Evolutionary conservation across 2,113 vertebrate species (phyloP).

Genomic region (Halichoerus grypus): DNA sequence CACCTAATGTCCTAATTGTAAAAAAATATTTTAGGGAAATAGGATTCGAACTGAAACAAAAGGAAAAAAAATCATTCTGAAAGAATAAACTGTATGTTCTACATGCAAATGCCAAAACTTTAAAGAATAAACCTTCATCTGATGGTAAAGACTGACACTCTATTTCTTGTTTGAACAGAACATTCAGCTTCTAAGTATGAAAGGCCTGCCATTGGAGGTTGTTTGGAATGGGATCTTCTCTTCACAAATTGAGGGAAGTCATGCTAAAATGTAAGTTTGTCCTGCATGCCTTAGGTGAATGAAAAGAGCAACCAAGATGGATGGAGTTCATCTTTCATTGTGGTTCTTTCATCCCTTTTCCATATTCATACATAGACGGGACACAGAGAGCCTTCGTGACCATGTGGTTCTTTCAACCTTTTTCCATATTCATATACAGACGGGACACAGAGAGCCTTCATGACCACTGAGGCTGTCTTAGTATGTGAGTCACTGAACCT

Average conservation of each 20-base stretch:
- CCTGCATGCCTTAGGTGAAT: not conserved
- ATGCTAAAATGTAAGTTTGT: not conserved
- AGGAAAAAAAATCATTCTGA: not conserved
- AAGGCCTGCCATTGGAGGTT: not conserved
- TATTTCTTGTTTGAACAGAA: not conserved
- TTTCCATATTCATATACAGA: not conserved
- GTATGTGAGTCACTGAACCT: accelerated
- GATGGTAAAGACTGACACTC: not conserved
- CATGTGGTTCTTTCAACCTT: not conserved
- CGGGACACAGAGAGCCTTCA: accelerated
- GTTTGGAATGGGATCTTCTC: not conserved
- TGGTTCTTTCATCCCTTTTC: not conserved
- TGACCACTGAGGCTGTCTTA: not conserved
- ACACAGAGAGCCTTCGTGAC: accelerated
- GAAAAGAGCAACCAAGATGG: not conserved
- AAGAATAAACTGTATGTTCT: not conserved
- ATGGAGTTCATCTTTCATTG: accelerated
- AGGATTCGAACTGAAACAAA: not conserved
- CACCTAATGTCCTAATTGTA: not conserved
- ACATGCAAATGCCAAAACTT: not conserved
- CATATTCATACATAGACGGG: accelerated
- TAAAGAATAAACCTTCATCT: slow-evolving; percentile 2
- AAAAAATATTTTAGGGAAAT: not conserved
- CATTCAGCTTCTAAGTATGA: not conserved
- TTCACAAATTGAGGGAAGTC: not conserved